Percentiles rank a stretch among this genome's conserved stretches.
These are phyloP conservation scores for Cyanoliseus patagonus DNA, from an alignment of 2,113 vertebrate genomes.

Conservation along the genomic window DNA sequence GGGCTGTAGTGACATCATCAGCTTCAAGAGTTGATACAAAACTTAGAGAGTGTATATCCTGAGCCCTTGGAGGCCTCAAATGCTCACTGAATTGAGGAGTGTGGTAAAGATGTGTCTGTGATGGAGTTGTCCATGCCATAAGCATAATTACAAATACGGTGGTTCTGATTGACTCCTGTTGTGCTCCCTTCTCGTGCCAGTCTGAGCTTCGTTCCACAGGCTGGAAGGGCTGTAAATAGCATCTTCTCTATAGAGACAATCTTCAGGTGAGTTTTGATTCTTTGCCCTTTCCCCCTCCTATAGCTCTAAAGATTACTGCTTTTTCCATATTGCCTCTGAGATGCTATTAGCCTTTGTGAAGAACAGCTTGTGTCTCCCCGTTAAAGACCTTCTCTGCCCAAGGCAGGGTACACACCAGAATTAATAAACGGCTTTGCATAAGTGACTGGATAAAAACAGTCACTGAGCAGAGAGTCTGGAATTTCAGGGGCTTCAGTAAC, in stretches of 20 bases:
- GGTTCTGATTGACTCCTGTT: not conserved
- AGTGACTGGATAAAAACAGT: not conserved
- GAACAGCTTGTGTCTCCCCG: not conserved
- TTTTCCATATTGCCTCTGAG: not conserved
- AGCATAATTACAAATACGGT: not conserved
- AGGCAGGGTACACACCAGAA: not conserved
- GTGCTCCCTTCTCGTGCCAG: not conserved
- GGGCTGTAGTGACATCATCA: not conserved
- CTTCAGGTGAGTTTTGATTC: not conserved
- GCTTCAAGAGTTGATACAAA: not conserved
- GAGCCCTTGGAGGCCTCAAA: not conserved
- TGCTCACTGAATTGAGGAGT: not conserved
- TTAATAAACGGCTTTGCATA: slow-evolving; percentile 9
- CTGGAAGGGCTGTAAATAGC: not conserved
- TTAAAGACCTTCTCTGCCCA: not conserved
- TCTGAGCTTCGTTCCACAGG: not conserved
- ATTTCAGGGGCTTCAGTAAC: not conserved
- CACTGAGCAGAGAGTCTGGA: not conserved
- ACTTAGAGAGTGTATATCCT: not conserved
- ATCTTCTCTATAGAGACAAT: not conserved
- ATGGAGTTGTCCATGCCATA: not conserved
- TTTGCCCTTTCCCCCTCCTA: not conserved
- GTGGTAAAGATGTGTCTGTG: not conserved
- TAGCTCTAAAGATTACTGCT: not conserved
- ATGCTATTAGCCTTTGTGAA: not conserved